Evolutionary conservation across 2,113 vertebrate genomes (phyloP), one percentile per base, ranked within the genome.

Genomic region (Caracal caracal): DNA sequence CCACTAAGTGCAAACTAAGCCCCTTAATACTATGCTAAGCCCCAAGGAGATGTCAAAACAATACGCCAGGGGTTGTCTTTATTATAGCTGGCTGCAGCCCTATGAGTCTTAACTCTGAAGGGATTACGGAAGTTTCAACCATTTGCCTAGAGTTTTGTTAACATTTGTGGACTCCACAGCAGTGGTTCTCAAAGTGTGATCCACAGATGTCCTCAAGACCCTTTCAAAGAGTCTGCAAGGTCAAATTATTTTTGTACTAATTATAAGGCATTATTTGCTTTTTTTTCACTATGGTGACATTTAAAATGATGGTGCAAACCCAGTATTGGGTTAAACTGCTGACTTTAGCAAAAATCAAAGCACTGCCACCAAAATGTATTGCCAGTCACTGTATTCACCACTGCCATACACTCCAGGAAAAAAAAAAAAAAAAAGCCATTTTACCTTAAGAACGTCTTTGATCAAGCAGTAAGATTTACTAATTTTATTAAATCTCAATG

Each of bases 271-370:
- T 61, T 33, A 59, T 92, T 49, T 95, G 53, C 40, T 37, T 59
- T 88, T 93, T 88, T 90, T 95, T 87, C 8, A 73, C 28, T 35
- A 87, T 43, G 22, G 47, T 95, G 75, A 83, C 71, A 76, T 89
- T 81, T 95, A 49, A 16, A 88, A 10, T 51, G 33, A 91, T 33
- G 53, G 10, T 35, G 9, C 30, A 88, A 96, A 93, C 47, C 53
- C 43, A 95, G 73, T 17, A 22, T 20, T 73, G 53, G 37, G 26
- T 95, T 88, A 93, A 65, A 96, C 2, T 40, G 9, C 49, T 78
- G 43, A 17, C 20, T 47, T 65, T 65, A n/a, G 40, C 40, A 78
- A 33, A 88, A 80, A 92, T 65, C 49, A 82, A 73, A 94, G 43
- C 53, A 79, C 7, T 59, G 17, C 61, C 75, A 88, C 22, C 61